Evolutionary conservation across 1,140 invertebrate genomes (phyloP).

Genomic region (Achroia grisella): DNA sequence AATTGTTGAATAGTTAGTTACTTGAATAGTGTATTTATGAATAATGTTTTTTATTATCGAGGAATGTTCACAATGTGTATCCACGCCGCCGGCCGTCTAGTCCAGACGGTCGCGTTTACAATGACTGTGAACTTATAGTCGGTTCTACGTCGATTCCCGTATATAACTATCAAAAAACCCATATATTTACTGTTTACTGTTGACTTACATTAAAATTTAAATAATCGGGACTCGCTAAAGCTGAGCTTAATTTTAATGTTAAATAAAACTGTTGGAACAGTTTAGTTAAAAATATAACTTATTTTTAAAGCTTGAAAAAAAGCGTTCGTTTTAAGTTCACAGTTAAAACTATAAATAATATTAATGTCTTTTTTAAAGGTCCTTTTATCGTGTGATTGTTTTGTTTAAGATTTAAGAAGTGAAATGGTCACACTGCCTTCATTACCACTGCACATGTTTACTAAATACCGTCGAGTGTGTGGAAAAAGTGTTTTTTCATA

Average conservation of each 20-base stretch:
- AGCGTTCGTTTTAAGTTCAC: conserved; percentile 23
- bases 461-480: conserved; percentile 18
- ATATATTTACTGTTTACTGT: too few species aligned
- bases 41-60: conserved; percentile 36
- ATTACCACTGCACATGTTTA: conserved; percentile 20
- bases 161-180: background rate
- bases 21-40: conserved; percentile 32
- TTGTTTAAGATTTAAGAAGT: conserved; percentile 43
- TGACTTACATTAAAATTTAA: too few species aligned
- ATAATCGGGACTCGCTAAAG: too few species aligned
- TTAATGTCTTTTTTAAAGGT: conserved; percentile 58
- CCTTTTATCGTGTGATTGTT: conserved; percentile 61
- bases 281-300: conserved; percentile 10
- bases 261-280: too few species aligned
- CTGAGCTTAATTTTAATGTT: too few species aligned
- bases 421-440: conserved; percentile 42
- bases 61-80: conserved; percentile 43
- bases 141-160: background rate
- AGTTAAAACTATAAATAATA: conserved; percentile 40
- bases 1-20: conserved; percentile 51
- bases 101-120: conserved; percentile 18
- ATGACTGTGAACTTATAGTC: conserved; percentile 20
- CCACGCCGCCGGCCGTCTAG: conserved; percentile 25
- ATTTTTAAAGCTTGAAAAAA: conserved; percentile 16
- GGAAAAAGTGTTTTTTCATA: conserved; percentile 7